These are phyloP conservation scores for Osmoderma eremita DNA, from an alignment of 2,888 invertebrate species.

Conservation along the genomic window DNA sequence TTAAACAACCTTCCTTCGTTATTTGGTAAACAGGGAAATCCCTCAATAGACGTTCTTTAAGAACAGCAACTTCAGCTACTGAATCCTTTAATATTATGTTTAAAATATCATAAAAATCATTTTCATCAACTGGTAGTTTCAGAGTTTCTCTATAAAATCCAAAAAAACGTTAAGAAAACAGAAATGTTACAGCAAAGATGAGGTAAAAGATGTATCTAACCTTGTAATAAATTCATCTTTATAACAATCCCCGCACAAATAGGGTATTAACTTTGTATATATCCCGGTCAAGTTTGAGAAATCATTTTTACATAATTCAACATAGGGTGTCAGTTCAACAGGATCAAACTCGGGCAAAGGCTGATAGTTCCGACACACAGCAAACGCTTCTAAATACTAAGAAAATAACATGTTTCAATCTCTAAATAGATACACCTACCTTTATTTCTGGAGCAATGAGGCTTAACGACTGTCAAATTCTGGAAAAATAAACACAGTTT, in stretches of 20 bases:
- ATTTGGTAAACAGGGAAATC: conserved; percentile 13
- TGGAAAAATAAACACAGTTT: conserved; percentile 30
- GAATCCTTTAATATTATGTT: conserved; percentile 9
- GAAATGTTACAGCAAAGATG: not conserved
- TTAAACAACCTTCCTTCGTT: conserved; percentile 2
- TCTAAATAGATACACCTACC: conserved; percentile 11
- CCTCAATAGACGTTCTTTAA: not conserved
- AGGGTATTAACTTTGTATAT: conserved; percentile 28
- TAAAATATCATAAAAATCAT: not conserved
- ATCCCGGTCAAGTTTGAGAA: conserved; percentile 28
- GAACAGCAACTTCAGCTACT: not conserved
- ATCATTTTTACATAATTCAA: conserved; percentile 12
- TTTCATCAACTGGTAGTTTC: not conserved
- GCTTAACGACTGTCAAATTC: conserved; percentile 29
- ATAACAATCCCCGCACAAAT: conserved; percentile 24
- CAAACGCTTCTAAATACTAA: conserved; percentile 34
- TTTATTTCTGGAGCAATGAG: conserved; percentile 35
- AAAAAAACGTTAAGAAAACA: not conserved
- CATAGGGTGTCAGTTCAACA: conserved; percentile 23
- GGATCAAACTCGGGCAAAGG: conserved; percentile 28
- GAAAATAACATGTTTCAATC: not conserved
- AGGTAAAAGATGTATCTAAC: too few species aligned
- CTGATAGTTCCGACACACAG: conserved; percentile 25
- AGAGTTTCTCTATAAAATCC: not conserved
- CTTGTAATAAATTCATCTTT: not conserved